These are phyloP conservation scores for Otis tarda DNA, from an alignment of 2,113 vertebrate genomes.

Conservation along the genomic window DNA sequence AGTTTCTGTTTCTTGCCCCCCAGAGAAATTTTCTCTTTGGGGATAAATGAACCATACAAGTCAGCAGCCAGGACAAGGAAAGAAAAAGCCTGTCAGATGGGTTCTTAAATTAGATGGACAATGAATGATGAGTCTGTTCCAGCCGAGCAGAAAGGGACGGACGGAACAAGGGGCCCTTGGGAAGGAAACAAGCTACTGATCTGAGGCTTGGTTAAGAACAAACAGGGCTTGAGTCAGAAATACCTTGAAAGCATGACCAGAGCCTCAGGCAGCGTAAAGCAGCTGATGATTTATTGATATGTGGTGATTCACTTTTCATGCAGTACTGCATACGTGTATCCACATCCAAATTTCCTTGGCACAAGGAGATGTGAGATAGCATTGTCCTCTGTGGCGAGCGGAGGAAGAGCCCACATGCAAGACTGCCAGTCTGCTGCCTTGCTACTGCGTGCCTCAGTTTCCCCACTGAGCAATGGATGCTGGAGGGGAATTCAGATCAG, in stretches of 20 bases:
- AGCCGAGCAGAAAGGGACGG: background rate
- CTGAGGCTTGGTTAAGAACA: background rate
- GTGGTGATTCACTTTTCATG: background rate
- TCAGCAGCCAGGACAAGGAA: background rate
- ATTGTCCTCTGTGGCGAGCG: fast-evolving
- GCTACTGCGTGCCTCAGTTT: background rate
- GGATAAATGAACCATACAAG: background rate
- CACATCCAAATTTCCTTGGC: background rate
- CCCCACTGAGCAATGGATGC: background rate
- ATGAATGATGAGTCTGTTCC: slow-evolving; percentile 40
- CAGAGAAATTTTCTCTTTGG: background rate
- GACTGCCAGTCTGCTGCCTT: background rate
- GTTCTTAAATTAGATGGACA: slow-evolving; percentile 25
- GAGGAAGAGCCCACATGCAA: background rate
- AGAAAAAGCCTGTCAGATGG: background rate
- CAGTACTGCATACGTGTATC: background rate
- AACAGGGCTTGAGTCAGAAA: background rate
- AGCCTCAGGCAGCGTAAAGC: background rate
- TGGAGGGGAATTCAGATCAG: background rate
- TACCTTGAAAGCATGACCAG: background rate
- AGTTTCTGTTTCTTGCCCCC: background rate
- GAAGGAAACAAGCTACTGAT: slow-evolving; percentile 2
- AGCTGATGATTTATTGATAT: background rate
- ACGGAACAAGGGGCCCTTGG: background rate
- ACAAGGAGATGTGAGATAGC: fast-evolving